Evolutionary conservation across 2,797 vertebrate genomes (phyloP).

Genomic region (Sebastes nivosus): DNA sequence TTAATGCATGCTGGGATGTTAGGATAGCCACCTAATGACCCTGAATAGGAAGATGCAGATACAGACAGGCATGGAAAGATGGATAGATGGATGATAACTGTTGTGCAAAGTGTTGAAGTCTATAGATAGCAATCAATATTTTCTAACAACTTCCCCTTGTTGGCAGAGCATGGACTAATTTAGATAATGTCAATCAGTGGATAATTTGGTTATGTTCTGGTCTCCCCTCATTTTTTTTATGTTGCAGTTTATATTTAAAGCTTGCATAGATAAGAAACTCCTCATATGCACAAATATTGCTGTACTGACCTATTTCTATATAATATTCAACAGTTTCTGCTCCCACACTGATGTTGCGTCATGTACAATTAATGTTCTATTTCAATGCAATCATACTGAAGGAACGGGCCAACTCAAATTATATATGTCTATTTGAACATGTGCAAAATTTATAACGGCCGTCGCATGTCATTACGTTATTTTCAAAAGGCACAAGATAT

Average conservation of each 20-base stretch:
- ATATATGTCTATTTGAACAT: not conserved
- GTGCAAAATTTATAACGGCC: not conserved
- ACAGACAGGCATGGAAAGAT: not conserved
- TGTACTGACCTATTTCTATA: constrained; percentile 20
- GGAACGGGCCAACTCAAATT: not conserved
- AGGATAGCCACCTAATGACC: not conserved
- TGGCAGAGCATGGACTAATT: not conserved
- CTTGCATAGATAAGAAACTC: not conserved
- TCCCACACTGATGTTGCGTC: constrained; percentile 37
- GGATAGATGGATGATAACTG: not conserved
- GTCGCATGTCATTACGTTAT: constrained; percentile 7
- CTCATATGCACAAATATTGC: not conserved
- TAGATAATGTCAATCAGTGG: constrained; percentile 10
- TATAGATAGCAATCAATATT: constrained; percentile 25
- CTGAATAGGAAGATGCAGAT: not conserved
- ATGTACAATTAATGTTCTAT: constrained; percentile 4
- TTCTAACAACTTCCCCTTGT: not conserved
- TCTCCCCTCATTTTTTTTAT: not conserved
- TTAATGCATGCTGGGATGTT: not conserved
- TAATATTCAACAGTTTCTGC: not conserved
- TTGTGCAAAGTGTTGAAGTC: not conserved
- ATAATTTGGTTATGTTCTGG: not conserved
- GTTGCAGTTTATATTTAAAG: not conserved
- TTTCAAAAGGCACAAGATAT: not conserved
- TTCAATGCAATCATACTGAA: not conserved